phyloP scores from a whole-genome alignment of 2,113 vertebrate species.

The Orthonyx spaldingii region DNA sequence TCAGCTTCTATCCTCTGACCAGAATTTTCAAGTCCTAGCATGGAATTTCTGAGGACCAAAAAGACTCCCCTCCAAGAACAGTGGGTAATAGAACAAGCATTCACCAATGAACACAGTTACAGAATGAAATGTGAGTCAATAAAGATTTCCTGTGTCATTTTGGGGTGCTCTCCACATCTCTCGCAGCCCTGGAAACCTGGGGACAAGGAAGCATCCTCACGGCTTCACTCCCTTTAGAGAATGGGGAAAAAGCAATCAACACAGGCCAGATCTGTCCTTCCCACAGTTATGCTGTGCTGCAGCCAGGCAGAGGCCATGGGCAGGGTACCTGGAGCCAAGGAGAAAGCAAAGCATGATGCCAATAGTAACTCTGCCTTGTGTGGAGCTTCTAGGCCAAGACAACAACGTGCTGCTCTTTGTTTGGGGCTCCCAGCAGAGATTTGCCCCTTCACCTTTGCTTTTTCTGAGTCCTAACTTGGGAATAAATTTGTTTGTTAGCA shows the following conservation, averaged over 20 bases:
- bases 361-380: not conserved
- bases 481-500: constrained; percentile 26
- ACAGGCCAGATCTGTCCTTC: not conserved
- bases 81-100: not conserved
- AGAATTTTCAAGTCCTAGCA: not conserved
- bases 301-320: not conserved
- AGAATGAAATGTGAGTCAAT: not conserved
- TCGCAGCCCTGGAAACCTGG: not conserved
- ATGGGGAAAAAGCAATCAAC: not conserved
- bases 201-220: not conserved
- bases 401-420: fast-evolving
- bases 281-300: not conserved
- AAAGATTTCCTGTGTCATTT: not conserved
- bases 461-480: not conserved
- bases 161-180: not conserved
- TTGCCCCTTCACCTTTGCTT: not conserved
- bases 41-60: not conserved
- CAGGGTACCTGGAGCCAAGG: not conserved
- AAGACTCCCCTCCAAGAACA: not conserved
- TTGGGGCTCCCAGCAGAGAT: not conserved
- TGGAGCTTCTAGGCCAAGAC: not conserved
- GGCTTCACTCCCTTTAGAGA: not conserved
- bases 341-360: not conserved
- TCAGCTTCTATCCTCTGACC: not conserved
- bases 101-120: not conserved